A percentile compares a stretch with the other conserved stretches of the same genome.
phyloP scores from a whole-genome alignment of 2,113 vertebrate species.

The Bos indicus region DNA sequence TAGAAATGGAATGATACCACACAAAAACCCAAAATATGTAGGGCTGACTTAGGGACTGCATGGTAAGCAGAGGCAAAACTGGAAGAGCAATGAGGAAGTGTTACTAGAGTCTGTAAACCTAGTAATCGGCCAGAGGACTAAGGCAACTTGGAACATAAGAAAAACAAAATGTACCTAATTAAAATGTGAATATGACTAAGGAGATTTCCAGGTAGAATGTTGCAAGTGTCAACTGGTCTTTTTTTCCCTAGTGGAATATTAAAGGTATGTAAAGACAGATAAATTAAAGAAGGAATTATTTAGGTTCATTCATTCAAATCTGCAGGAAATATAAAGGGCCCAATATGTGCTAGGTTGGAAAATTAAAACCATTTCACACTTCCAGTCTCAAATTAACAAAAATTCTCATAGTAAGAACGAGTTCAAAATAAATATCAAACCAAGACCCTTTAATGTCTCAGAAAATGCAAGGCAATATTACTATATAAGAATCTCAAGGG shows the following conservation, averaged over 20 bases:
- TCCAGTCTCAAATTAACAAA: not conserved
- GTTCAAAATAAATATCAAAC: not conserved
- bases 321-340: not conserved
- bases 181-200: not conserved
- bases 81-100: not conserved
- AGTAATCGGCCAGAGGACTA: not conserved
- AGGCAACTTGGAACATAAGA: not conserved
- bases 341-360: not conserved
- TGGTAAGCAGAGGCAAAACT: not conserved
- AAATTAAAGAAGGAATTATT: not conserved
- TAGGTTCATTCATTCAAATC: not conserved
- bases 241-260: not conserved
- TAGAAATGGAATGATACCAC: not conserved
- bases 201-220: not conserved
- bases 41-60: not conserved
- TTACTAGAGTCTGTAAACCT: not conserved
- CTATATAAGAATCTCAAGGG: not conserved
- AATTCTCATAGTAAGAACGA: not conserved
- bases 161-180: not conserved
- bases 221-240: not conserved
- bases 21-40: not conserved
- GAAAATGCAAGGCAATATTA: not conserved
- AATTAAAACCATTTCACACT: not conserved
- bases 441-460: not conserved
- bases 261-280: not conserved